A percentile compares a stretch with the other conserved stretches of the same genome.
Evolutionary conservation across 2,888 invertebrate genomes (phyloP).

Genomic region (Syritta pipiens): DNA sequence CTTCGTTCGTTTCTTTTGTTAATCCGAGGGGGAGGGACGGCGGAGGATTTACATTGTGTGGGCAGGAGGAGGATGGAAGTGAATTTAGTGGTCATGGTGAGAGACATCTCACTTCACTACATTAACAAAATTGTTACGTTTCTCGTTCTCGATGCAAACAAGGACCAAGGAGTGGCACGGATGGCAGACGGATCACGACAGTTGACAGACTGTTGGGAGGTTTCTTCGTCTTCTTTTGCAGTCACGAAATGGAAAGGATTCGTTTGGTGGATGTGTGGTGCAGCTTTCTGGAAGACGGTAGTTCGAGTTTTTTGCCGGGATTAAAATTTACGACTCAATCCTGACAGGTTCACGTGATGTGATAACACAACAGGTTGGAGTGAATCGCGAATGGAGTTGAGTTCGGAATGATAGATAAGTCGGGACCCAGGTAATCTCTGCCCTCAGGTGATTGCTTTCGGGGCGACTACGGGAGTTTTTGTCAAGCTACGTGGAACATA

Average conservation of each 20-base stretch:
- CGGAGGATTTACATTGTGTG: conserved; percentile 31
- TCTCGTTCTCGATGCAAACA: conserved; percentile 5
- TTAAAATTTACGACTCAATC: conserved; percentile 16
- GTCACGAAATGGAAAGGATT: conserved; percentile 3
- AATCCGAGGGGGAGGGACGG: conserved; percentile 22
- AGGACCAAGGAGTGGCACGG: neutral
- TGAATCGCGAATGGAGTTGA: no score
- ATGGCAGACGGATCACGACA: conserved; percentile 16
- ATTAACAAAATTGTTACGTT: conserved; percentile 10
- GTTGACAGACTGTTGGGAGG: conserved; percentile 29
- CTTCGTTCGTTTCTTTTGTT: no score
- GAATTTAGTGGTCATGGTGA: conserved; percentile 1
- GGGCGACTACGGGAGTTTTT: no score
- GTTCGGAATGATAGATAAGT: no score
- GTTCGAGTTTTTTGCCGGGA: neutral
- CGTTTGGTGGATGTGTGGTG: conserved; percentile 1
- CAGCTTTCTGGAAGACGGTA: neutral
- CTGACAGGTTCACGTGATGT: neutral
- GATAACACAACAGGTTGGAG: no score
- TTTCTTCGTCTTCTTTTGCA: neutral
- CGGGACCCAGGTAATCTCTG: no score
- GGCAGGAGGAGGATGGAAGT: neutral
- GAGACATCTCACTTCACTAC: neutral
- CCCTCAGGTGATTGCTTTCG: no score
- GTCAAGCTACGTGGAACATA: no score